These are phyloP conservation scores for Pantherophis alleghaniensis DNA, from an alignment of 2,797 vertebrate species.

Conservation along the genomic window DNA sequence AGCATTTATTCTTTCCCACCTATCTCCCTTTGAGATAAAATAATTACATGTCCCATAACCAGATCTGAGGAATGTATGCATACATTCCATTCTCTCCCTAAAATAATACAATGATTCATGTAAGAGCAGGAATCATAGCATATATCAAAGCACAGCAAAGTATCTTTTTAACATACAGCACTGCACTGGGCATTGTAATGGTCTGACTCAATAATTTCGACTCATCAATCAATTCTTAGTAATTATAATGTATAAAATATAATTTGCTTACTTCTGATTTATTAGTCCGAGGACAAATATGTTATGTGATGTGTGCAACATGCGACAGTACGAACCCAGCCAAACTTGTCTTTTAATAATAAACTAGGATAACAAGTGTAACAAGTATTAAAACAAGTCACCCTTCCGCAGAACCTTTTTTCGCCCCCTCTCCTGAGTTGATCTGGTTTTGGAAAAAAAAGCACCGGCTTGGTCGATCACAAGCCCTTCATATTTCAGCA, in stretches of 20 bases:
- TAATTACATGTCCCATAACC: neutral
- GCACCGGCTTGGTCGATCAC: neutral
- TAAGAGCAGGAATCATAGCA: neutral
- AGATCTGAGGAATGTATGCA: neutral
- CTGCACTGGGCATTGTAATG: neutral
- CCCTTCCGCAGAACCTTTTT: too few species aligned
- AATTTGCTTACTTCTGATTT: neutral
- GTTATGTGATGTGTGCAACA: neutral
- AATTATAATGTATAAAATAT: neutral
- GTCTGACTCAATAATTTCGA: neutral
- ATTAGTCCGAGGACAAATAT: neutral
- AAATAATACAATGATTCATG: neutral
- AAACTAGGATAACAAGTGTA: neutral
- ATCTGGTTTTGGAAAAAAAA: neutral
- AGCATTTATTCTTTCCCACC: neutral
- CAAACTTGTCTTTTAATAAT: neutral
- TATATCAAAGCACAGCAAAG: neutral
- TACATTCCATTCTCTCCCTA: neutral
- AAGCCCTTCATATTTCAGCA: neutral
- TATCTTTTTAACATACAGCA: neutral
- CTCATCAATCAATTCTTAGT: neutral
- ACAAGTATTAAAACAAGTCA: too few species aligned
- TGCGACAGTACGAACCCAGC: neutral
- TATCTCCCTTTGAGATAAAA: neutral
- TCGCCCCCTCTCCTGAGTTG: neutral